Base-by-base conservation (phyloP, 2,113 vertebrate genomes). In the Rhynchopsitta pachyrhyncha region DNA sequence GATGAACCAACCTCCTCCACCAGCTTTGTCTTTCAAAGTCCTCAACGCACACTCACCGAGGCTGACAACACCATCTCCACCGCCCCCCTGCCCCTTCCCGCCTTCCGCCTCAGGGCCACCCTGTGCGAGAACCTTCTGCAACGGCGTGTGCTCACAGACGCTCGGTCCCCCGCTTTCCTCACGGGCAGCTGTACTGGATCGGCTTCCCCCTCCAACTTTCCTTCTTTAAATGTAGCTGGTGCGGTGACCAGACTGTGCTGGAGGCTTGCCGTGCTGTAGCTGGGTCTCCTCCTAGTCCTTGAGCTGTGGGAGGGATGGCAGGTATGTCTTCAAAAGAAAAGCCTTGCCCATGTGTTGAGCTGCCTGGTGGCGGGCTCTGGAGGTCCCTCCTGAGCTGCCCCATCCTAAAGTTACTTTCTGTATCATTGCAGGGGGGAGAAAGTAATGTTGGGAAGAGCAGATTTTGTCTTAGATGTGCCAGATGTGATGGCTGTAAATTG, bases 81-180 rank as follows among this genome's bases (percentile, higher is more conserved):
- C 6, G 2, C 7, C 3, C 0, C 31, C 7, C 7, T 0, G 0
- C 16, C 6, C 0, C 0, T 3, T 42, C 29, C 47, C 46, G 17
- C 67, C 35, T 22, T 28, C n/a, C 27, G 0, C 49, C 82, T 9
- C 74, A 18, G 46, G 11, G 12, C 49, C 6, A 16, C 1, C 0
- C 0, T 0, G 1, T 47, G 7, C 84, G 10, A 20, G 82, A 91
- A 89, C 50, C 11, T 94, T 93, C 93, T 22, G 23, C 2, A 3
- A 5, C 11, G 2, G 18, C 0, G 0, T 2, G 0, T 37, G 17
- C 11, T 17, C 11, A 73, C 29, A 6, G 17, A 5, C 24, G 1
- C 3, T 3, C 9, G 13, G 1, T 1, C 8, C 1, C 29, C 39
- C 4, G 0, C 14, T 49, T 7, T 9, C 4, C 55, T 11, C 2